Evolutionary conservation across 2,888 invertebrate species (phyloP).

Genomic region (Diplolepis rosae): DNA sequence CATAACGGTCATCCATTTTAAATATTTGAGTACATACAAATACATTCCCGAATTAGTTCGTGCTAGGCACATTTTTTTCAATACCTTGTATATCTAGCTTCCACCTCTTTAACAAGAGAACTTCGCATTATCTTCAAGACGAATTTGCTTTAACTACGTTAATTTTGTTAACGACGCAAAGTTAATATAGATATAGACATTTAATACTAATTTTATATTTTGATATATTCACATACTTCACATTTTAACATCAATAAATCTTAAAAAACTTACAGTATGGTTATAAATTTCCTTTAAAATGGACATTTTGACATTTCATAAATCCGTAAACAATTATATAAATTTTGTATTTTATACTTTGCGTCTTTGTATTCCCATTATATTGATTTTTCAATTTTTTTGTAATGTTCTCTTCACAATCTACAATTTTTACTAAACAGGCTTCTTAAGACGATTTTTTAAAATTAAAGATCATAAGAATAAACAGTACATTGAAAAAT

Average conservation of each 20-base stretch:
- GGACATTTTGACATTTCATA: background rate
- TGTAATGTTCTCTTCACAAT: background rate
- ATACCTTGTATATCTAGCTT: background rate
- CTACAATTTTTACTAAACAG: background rate
- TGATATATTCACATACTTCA: background rate
- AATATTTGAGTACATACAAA: background rate
- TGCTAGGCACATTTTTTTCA: slow-evolving; percentile 18
- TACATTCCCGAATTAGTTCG: background rate
- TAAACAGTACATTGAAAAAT: background rate
- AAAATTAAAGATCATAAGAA: background rate
- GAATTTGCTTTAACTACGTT: background rate
- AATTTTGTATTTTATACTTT: background rate
- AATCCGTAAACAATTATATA: background rate
- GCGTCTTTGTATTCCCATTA: background rate
- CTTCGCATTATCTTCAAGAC: background rate
- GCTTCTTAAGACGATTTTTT: background rate
- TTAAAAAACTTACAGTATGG: background rate
- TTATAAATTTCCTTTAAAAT: slow-evolving; percentile 13
- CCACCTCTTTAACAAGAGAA: slow-evolving; percentile 3
- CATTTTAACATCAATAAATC: slow-evolving; percentile 8
- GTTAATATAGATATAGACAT: background rate
- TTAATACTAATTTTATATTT: background rate
- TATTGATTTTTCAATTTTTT: background rate
- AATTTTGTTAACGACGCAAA: background rate
- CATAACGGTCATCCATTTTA: background rate